These are phyloP conservation scores for Chaetophractus vellerosus DNA, from an alignment of 2,797 vertebrate species.

Conservation along the genomic window DNA sequence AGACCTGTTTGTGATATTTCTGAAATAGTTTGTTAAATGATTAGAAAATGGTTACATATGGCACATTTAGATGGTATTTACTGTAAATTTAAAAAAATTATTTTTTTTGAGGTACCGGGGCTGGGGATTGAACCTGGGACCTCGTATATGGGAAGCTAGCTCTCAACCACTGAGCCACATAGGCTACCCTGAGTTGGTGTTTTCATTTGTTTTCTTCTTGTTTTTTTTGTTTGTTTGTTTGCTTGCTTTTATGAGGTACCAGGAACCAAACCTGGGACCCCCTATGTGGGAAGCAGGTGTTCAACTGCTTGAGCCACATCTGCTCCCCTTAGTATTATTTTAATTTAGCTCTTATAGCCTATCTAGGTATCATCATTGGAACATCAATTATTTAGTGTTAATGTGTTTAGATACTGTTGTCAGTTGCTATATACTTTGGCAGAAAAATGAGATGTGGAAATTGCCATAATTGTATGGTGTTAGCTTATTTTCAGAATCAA, in stretches of 20 bases:
- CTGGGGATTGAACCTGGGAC: no score
- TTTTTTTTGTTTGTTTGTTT: no score
- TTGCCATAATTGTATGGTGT: neutral
- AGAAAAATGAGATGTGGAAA: constrained; percentile 33
- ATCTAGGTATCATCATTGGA: neutral
- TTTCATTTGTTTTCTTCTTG: no score
- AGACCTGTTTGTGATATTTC: neutral
- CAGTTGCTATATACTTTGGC: neutral
- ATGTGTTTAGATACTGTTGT: neutral
- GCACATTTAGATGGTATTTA: neutral
- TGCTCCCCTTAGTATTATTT: neutral
- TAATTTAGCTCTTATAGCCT: neutral
- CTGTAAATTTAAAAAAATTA: no score
- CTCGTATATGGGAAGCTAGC: no score
- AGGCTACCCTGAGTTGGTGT: no score
- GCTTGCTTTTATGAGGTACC: no score
- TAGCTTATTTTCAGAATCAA: constrained; percentile 31
- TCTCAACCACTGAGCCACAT: no score
- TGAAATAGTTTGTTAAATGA: neutral
- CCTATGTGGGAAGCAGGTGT: no score
- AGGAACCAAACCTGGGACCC: no score
- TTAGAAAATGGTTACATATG: neutral
- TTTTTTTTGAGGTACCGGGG: no score
- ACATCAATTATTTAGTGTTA: neutral
- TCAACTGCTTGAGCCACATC: no score